Evolutionary conservation across 2,888 invertebrate genomes (phyloP).

Genomic region (Harmothoe impar): DNA sequence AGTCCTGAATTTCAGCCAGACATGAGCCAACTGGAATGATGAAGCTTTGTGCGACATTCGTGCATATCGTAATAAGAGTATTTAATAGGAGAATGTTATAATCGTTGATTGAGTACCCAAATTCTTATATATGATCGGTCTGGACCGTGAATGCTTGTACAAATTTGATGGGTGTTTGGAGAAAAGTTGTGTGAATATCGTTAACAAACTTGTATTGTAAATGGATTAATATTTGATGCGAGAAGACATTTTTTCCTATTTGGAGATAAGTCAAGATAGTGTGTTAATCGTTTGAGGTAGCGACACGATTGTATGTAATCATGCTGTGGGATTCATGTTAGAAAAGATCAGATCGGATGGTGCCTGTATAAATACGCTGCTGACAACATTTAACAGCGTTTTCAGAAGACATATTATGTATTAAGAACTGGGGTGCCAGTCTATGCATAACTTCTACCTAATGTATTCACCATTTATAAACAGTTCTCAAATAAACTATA

Average conservation of each 20-base stretch:
- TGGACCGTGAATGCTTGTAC: no score
- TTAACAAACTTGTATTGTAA: not conserved
- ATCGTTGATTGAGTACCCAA: no score
- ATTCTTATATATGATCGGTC: no score
- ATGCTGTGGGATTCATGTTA: not conserved
- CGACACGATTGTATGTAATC: not conserved
- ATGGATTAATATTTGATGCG: not conserved
- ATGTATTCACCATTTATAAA: conserved; percentile 12
- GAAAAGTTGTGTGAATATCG: no score
- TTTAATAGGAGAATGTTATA: no score
- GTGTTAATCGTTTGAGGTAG: not conserved
- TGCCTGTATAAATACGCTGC: not conserved
- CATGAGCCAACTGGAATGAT: no score
- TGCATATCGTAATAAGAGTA: no score
- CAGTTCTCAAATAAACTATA: not conserved
- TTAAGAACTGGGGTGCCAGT: not conserved
- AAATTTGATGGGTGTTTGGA: no score
- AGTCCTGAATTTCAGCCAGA: no score
- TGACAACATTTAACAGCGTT: not conserved
- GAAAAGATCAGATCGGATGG: not conserved
- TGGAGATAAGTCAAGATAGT: not conserved
- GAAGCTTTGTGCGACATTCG: no score
- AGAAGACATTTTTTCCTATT: not conserved
- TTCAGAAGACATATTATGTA: not conserved
- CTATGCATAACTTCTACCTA: conserved; percentile 9